Base-by-base conservation (phyloP, 2,797 vertebrate genomes). In the Melanogrammus aeglefinus region DNA sequence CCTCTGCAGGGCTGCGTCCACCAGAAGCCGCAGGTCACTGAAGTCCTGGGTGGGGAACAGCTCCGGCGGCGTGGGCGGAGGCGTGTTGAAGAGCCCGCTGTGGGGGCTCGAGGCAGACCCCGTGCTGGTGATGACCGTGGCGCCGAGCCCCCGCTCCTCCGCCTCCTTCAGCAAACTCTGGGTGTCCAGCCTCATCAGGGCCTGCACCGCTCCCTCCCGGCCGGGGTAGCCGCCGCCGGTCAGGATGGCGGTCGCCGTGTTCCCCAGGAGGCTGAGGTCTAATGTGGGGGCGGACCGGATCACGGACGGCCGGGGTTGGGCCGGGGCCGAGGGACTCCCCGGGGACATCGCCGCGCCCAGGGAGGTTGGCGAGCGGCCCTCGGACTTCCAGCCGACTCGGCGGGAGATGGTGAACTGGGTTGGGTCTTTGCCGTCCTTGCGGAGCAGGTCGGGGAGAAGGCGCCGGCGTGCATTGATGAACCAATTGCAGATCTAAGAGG, bases 401-500 rank as follows among this genome's bases (percentile, higher is more conserved):
- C 97, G 95, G n/a, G 97, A 98, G 85, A 98, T 97, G 35, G 96
- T 98, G 90, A 96, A 98, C 86, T 97, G 96, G 77, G 96, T 96
- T 73, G 97, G 97, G 87, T 99, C 97, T 90, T 98, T 97, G 73
- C 97, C 98, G 0, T 99, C 97, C 84, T 96, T 97, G 77, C 96
- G 95, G 76, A 99, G 95, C 88, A 99, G 95, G 88, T 98, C 96
- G 0, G 97, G 97, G 8, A 99, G 96, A 76, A 98, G 95, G 69
- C 98, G 94, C 18, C 98, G 93, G 1, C 98, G 93, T 0, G 97
- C 97, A 0, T 99, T 99, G 90, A 99, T 99, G 89, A 99, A 99
- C 98, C 98, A 99, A 92, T 99, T 99, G 86, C 97, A 99, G 84
- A 99, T 98, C 97, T 99, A 88, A 31, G 82, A 83, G 29, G 77